phyloP scores from a whole-genome alignment of 37 sponge, comb jelly and placozoan genomes.

The Aplysina aerophoba region DNA sequence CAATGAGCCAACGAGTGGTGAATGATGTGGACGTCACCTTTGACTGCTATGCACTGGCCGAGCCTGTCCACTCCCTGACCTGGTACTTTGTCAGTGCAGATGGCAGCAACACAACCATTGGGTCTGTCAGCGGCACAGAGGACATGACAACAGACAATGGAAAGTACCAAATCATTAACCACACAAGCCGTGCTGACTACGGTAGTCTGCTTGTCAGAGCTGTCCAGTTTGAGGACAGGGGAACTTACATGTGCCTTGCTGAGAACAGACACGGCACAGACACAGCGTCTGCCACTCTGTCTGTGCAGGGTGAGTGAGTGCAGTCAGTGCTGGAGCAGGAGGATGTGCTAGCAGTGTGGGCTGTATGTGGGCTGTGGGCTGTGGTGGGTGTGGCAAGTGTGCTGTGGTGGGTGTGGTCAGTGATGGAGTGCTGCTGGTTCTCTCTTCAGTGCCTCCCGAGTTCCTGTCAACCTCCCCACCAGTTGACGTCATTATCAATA shows the following conservation, averaged over 20 bases:
- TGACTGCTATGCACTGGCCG: constrained; percentile 49
- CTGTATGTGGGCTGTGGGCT: too few species aligned
- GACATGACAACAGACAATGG: not conserved
- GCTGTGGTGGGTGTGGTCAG: too few species aligned
- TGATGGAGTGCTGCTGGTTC: too few species aligned
- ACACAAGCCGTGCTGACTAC: not conserved
- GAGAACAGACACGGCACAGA: constrained; percentile 36
- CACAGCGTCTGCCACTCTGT: constrained; percentile 38
- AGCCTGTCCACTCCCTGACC: constrained; percentile 42
- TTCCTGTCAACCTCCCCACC: constrained; percentile 8
- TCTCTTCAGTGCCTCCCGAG: not conserved
- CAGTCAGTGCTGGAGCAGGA: not conserved
- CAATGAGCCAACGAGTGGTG: constrained; percentile 40
- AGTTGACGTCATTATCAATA: not conserved
- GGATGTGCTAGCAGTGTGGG: not conserved
- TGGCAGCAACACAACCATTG: not conserved
- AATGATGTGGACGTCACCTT: constrained; percentile 44
- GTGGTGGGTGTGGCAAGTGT: too few species aligned
- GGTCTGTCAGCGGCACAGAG: not conserved
- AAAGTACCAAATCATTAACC: not conserved
- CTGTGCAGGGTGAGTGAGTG: constrained; percentile 74
- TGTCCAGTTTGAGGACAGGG: constrained; percentile 62
- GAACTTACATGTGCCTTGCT: constrained; percentile 59
- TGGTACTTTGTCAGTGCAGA: constrained; percentile 49
- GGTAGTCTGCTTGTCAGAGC: constrained; percentile 51